These are phyloP conservation scores for Molorchus minor DNA, from an alignment of 2,888 invertebrate species.

Conservation along the genomic window DNA sequence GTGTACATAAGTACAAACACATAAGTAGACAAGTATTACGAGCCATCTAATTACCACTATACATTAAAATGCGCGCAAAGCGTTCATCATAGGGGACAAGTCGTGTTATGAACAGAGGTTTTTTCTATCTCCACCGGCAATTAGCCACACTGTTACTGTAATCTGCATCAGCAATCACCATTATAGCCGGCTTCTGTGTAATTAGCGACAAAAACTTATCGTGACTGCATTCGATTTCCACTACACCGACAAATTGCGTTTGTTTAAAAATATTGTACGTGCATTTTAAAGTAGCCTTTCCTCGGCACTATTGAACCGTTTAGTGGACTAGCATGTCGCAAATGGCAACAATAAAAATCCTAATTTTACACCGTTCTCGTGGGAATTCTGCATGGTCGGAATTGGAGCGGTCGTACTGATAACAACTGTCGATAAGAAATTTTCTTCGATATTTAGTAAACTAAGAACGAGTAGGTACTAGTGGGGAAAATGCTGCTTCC, in stretches of 20 bases:
- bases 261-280: conserved; percentile 29
- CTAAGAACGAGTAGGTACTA: too few species aligned
- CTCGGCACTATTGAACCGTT: background rate
- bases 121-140: conserved; percentile 44
- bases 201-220: conserved; percentile 59
- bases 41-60: too few species aligned
- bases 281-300: conserved; percentile 3
- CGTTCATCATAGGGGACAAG: background rate
- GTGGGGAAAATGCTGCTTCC: too few species aligned
- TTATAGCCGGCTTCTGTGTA: conserved; percentile 55
- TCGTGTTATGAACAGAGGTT: conserved; percentile 34
- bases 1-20: too few species aligned
- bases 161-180: conserved; percentile 58
- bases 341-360: too few species aligned
- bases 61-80: background rate
- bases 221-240: conserved; percentile 60
- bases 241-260: conserved; percentile 45
- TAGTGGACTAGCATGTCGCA: too few species aligned
- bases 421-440: too few species aligned
- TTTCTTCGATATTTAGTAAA: too few species aligned
- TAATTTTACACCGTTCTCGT: too few species aligned
- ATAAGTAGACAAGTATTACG: too few species aligned
- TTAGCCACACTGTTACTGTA: conserved; percentile 52
- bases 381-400: too few species aligned
- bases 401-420: too few species aligned